Percentiles rank a stretch among this genome's conserved stretches.
Evolutionary conservation across 2,113 vertebrate species (phyloP).

Genomic region (Prinia subflava): DNA sequence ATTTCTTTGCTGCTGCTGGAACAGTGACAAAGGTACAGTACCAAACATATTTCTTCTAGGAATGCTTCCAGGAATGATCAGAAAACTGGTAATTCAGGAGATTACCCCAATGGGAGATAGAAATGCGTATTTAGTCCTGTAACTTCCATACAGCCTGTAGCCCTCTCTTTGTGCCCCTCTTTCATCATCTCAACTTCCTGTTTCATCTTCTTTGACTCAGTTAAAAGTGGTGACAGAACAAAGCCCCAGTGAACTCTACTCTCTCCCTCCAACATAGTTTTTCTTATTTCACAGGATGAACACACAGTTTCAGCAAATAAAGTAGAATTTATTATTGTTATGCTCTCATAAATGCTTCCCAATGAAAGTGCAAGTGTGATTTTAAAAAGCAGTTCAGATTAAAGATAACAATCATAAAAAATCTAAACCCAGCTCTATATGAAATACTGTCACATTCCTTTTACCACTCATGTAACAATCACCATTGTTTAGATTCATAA

Average conservation of each 20-base stretch:
- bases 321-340: neutral
- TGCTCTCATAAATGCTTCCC: neutral
- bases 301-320: neutral
- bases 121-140: neutral
- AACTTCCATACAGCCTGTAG: neutral
- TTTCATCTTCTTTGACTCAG: neutral
- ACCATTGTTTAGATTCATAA: neutral
- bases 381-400: neutral
- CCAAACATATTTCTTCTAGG: neutral
- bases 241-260: neutral
- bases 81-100: neutral
- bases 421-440: neutral
- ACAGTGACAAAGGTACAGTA: neutral
- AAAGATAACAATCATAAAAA: neutral
- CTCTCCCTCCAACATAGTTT: neutral
- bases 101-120: neutral
- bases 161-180: too few relatives aligned
- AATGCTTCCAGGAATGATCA: neutral
- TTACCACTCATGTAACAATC: neutral
- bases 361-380: neutral
- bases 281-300: neutral
- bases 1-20: neutral
- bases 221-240: neutral
- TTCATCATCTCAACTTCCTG: neutral
- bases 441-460: neutral